phyloP scores from a whole-genome alignment of 2,888 invertebrate genomes.

The Stenurella melanura region DNA sequence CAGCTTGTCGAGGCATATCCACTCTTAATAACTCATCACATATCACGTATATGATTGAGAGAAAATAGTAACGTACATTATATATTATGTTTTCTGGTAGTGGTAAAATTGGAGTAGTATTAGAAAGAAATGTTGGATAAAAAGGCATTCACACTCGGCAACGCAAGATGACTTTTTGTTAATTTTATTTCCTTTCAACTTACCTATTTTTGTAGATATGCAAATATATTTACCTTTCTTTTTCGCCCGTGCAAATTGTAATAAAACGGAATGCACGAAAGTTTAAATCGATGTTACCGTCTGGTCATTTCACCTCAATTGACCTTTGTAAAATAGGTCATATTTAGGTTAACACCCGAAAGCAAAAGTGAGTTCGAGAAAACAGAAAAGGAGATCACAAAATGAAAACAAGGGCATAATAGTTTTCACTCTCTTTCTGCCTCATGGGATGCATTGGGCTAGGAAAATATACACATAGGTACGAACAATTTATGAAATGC shows the following conservation, averaged over 20 bases:
- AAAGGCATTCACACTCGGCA: too few species aligned
- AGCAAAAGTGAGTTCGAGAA: constrained; percentile 64
- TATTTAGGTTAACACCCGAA: constrained; percentile 68
- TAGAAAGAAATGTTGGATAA: too few species aligned
- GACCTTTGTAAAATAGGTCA: constrained; percentile 60
- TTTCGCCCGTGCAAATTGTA: constrained; percentile 12
- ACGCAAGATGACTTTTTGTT: too few species aligned
- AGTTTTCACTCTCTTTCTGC: constrained; percentile 59
- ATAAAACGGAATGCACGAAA: constrained; percentile 29
- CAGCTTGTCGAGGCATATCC: too few species aligned
- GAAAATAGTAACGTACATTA: too few species aligned
- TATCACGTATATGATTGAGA: too few species aligned
- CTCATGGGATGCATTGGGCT: neutral
- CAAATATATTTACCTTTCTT: neutral
- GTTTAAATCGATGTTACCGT: constrained; percentile 55
- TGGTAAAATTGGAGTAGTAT: too few species aligned
- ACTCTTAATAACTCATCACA: too few species aligned
- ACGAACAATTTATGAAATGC: neutral
- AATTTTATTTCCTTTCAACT: too few species aligned
- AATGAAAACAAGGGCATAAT: constrained; percentile 61
- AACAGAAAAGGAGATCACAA: constrained; percentile 62
- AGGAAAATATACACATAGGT: neutral
- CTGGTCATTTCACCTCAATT: constrained; percentile 62
- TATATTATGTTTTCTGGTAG: too few species aligned
- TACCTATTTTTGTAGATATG: neutral